Conservation (phyloP, 2,888 invertebrate genomes). For the Amiota mariae region DNA sequence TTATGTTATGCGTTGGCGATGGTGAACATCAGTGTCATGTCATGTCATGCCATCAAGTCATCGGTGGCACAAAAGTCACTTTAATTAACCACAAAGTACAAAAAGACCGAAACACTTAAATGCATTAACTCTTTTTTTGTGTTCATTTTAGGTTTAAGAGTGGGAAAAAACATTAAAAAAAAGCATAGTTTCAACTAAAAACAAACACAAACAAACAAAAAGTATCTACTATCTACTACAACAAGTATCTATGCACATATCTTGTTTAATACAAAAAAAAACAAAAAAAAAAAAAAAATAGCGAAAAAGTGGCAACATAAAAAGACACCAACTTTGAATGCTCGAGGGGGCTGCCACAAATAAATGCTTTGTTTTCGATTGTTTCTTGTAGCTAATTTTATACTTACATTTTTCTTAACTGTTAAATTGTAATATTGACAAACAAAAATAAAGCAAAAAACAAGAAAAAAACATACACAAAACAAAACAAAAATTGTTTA, state of each 20-base stretch:
- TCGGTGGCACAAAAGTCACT: slow-evolving; percentile 55
- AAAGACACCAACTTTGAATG: neutral
- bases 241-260: neutral
- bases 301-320: neutral
- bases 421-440: slow-evolving; percentile 66
- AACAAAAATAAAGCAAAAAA: neutral
- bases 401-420: slow-evolving; percentile 46
- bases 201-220: slow-evolving; percentile 37
- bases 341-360: neutral
- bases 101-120: slow-evolving; percentile 40
- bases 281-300: neutral
- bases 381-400: slow-evolving; percentile 1
- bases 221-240: neutral
- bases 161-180: neutral
- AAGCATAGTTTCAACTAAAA: neutral
- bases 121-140: slow-evolving; percentile 53
- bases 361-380: neutral
- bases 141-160: slow-evolving; percentile 34
- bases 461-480: too few relatives aligned
- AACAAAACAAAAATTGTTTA: too few relatives aligned
- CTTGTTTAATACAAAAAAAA: slow-evolving; percentile 28
- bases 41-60: too few relatives aligned
- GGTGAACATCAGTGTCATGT: too few relatives aligned
- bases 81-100: slow-evolving; percentile 59
- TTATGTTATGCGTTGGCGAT: too few relatives aligned